phyloP scores from a whole-genome alignment of 2,888 invertebrate genomes.

The Conistra vaccinii region DNA sequence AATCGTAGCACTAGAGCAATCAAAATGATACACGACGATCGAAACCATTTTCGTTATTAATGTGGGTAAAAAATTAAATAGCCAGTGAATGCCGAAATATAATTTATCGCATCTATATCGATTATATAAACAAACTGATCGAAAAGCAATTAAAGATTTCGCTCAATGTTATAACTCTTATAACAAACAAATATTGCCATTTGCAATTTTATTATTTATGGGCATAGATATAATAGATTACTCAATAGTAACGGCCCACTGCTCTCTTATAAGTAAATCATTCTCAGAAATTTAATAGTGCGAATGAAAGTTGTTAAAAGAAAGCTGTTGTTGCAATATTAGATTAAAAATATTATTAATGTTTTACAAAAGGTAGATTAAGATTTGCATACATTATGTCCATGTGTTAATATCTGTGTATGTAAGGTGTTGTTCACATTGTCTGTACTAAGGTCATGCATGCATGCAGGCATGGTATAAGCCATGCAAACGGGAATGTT shows the following conservation, averaged over 20 bases:
- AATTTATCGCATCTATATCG: conserved; percentile 63
- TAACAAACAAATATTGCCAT: conserved; percentile 65
- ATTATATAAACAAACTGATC: conserved; percentile 68
- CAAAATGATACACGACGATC: conserved; percentile 24
- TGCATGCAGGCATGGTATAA: too few species aligned
- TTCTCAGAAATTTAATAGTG: conserved; percentile 71
- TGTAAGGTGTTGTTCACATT: conserved; percentile 44
- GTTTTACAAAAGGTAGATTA: conserved; percentile 73
- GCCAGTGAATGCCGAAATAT: conserved; percentile 53
- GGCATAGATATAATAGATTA: conserved; percentile 65
- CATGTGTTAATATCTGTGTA: conserved; percentile 55
- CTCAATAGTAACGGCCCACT: conserved; percentile 67
- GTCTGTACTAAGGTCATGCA: too few species aligned
- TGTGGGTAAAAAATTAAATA: conserved; percentile 62
- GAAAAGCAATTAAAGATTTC: conserved; percentile 70
- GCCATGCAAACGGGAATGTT: not conserved
- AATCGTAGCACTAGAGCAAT: conserved; percentile 17
- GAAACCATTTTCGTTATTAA: conserved; percentile 49
- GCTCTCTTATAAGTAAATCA: conserved; percentile 67
- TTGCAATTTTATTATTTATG: conserved; percentile 70
- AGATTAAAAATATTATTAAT: conserved; percentile 73
- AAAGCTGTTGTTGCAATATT: conserved; percentile 72
- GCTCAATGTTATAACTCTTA: conserved; percentile 62
- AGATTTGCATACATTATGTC: conserved; percentile 76
- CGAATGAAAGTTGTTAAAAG: conserved; percentile 76